Evolutionary conservation across 2,113 vertebrate genomes (phyloP).

Genomic region (Nerophis lumbriciformis): DNA sequence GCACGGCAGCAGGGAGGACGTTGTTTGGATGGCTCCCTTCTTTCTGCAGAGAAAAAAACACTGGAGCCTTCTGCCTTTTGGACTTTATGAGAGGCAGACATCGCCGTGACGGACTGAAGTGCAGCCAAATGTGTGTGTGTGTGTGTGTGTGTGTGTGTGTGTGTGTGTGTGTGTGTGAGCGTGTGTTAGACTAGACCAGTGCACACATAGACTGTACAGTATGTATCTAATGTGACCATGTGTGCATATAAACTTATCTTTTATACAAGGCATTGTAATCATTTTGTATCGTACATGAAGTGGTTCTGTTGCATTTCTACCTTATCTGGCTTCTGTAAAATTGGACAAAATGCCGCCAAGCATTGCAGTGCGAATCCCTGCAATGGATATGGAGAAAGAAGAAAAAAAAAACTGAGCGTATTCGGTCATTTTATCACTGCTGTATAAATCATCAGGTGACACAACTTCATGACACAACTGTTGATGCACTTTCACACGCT

Average conservation of each 20-base stretch:
- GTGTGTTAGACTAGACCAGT: conserved; percentile 66
- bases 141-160: conserved; percentile 41
- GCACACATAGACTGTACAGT: conserved; percentile 69
- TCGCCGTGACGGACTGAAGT: conserved; percentile 47
- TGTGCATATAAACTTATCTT: conserved; percentile 72
- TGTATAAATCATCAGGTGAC: conserved; percentile 52
- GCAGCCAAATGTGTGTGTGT: conserved; percentile 57
- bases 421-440: conserved; percentile 47
- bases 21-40: conserved; percentile 49
- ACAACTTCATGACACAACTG: conserved; percentile 29
- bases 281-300: conserved; percentile 69
- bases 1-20: conserved; percentile 42
- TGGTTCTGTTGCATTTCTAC: conserved; percentile 56
- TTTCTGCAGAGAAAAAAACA: conserved; percentile 20
- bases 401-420: conserved; percentile 24
- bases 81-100: conserved; percentile 25
- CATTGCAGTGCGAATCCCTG: conserved; percentile 15
- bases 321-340: conserved; percentile 34
- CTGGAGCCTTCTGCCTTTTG: conserved; percentile 17
- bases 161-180: conserved; percentile 20
- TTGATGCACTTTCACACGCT: conserved; percentile 59
- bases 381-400: conserved; percentile 36
- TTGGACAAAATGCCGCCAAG: conserved; percentile 23
- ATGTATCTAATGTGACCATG: conserved; percentile 70
- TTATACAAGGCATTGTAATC: conserved; percentile 72